Conservation (phyloP, 2,797 vertebrate genomes). For the Chromis chromis region DNA sequence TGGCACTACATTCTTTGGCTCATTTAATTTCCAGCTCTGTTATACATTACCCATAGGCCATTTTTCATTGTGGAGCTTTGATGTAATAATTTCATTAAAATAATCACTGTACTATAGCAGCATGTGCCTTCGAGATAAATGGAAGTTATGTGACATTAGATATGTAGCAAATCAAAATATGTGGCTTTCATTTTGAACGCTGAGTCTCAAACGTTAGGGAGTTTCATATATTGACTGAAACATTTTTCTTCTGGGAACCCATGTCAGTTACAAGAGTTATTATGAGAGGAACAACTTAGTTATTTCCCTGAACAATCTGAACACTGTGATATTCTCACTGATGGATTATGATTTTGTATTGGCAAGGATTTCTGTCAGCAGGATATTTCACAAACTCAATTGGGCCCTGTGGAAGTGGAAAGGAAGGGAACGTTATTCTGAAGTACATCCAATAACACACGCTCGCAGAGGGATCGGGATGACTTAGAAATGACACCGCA, state of each 20-base stretch:
- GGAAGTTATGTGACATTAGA: constrained; percentile 11
- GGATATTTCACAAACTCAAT: constrained; percentile 43
- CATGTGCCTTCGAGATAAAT: constrained; percentile 31
- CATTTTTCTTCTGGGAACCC: constrained; percentile 28
- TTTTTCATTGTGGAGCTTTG: constrained; percentile 50
- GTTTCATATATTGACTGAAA: constrained; percentile 32
- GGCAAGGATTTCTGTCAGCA: constrained; percentile 33
- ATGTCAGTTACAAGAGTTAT: constrained; percentile 37
- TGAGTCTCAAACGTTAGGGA: not conserved
- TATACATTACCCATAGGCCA: constrained; percentile 36
- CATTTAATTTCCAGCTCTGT: constrained; percentile 29
- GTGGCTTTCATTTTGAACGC: constrained; percentile 21
- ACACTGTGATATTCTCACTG: constrained; percentile 30
- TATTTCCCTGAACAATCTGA: constrained; percentile 33
- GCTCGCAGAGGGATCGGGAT: constrained; percentile 7
- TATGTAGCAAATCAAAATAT: not conserved
- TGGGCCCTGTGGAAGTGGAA: not conserved
- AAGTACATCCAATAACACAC: constrained; percentile 23
- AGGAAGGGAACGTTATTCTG: constrained; percentile 7
- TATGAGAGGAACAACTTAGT: constrained; percentile 44
- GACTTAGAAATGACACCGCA: constrained; percentile 16
- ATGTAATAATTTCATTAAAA: constrained; percentile 59
- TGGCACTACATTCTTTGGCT: constrained; percentile 20
- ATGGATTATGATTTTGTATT: constrained; percentile 36
- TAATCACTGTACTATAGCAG: constrained; percentile 38